Conservation (phyloP, 2,113 vertebrate genomes). For the Meriones unguiculatus region DNA sequence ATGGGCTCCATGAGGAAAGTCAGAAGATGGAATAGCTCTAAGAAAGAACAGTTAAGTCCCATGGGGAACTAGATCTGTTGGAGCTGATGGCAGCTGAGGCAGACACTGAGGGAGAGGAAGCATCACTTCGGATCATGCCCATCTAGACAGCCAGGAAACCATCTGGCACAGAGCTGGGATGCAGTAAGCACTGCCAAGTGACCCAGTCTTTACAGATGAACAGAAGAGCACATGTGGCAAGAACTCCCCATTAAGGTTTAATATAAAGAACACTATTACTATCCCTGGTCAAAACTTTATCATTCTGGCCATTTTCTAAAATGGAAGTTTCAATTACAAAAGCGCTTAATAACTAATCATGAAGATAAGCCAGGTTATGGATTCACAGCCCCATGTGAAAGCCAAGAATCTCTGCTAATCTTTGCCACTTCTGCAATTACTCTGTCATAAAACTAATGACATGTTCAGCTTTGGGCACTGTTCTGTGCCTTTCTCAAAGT, state of each 20-base stretch:
- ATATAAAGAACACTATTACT: not conserved
- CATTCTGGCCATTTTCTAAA: not conserved
- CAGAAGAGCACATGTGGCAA: too few relatives aligned
- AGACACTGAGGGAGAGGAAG: too few relatives aligned
- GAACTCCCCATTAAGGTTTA: too few relatives aligned
- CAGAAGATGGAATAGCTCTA: not conserved
- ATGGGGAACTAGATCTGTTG: not conserved
- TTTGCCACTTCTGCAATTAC: not conserved
- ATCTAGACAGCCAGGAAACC: too few relatives aligned
- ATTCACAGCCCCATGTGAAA: not conserved
- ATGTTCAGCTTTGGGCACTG: not conserved
- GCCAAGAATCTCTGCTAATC: not conserved
- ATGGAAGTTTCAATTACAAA: not conserved
- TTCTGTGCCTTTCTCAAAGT: not conserved
- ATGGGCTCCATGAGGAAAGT: not conserved
- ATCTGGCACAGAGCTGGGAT: too few relatives aligned
- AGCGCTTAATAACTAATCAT: not conserved
- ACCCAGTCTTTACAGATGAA: too few relatives aligned
- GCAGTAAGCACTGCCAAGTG: too few relatives aligned
- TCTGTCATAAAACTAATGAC: not conserved
- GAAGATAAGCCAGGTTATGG: not conserved
- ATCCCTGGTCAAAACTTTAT: slow-evolving; percentile 6
- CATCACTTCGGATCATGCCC: too few relatives aligned
- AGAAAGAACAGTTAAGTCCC: too few relatives aligned
- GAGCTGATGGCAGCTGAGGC: too few relatives aligned